Percentiles rank a stretch among this genome's conserved stretches.
These are phyloP conservation scores for Rhinogobio ventralis DNA, from an alignment of 2,797 vertebrate species.

Conservation along the genomic window DNA sequence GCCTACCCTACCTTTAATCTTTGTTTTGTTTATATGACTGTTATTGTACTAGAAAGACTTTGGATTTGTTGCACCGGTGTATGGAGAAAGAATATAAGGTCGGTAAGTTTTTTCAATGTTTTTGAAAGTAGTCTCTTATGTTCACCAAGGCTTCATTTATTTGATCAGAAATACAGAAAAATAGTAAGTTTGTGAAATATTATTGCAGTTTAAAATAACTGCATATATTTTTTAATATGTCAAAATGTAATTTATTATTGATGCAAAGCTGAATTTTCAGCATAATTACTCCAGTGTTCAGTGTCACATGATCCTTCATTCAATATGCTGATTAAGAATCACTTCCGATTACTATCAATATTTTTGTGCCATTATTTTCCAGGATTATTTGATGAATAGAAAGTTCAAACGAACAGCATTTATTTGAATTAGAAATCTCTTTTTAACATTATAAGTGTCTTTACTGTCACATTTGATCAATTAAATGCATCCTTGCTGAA, in stretches of 20 bases:
- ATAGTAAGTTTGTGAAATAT: neutral
- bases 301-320: neutral
- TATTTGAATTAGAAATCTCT: neutral
- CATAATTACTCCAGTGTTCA: neutral
- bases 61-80: neutral
- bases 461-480: neutral
- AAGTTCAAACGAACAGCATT: neutral
- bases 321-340: neutral
- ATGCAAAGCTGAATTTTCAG: neutral
- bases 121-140: neutral
- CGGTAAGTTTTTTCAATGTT: neutral
- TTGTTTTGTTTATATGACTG: constrained; percentile 9
- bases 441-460: neutral
- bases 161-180: neutral
- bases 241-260: neutral
- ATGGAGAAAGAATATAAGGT: constrained; percentile 4
- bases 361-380: neutral
- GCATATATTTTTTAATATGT: neutral
- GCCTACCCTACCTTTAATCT: constrained; percentile 1
- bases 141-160: neutral
- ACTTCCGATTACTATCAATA: neutral
- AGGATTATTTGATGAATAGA: neutral
- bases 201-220: neutral
- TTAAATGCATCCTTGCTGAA: neutral
- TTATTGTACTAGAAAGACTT: constrained; percentile 8